Percentiles rank a stretch among this genome's conserved stretches.
Evolutionary conservation across 2,797 vertebrate species (phyloP).

Genomic region (Poeciliopsis turneri): DNA sequence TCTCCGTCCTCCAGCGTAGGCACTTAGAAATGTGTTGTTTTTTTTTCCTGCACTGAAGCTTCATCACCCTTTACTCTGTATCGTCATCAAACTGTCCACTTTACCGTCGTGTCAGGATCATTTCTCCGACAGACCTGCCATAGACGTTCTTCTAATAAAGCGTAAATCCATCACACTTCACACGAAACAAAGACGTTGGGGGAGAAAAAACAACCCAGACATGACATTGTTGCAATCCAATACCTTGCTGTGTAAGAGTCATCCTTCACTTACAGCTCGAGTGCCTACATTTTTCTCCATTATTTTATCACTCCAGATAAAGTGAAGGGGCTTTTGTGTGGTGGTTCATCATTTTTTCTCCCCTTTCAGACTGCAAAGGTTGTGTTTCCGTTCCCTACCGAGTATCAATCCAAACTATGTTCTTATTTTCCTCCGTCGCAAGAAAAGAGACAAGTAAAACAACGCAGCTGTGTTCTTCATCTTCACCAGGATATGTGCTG

Average conservation of each 20-base stretch:
- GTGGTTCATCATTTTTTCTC: neutral
- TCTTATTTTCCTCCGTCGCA: neutral
- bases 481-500: neutral
- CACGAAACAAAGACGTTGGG: conserved; percentile 35
- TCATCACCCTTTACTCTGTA: conserved; percentile 19
- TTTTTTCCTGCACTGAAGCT: neutral
- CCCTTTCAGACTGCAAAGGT: neutral
- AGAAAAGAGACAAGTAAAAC: neutral
- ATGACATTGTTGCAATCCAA: neutral
- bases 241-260: conserved; percentile 16
- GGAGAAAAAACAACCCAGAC: conserved; percentile 16
- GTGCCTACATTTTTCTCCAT: neutral
- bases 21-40: conserved; percentile 1
- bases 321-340: conserved; percentile 3
- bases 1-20: conserved; percentile 3
- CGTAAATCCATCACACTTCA: conserved; percentile 58
- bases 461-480: neutral
- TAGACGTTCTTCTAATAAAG: conserved; percentile 38
- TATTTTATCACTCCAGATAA: conserved; percentile 27
- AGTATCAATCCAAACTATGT: neutral
- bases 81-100: conserved; percentile 1
- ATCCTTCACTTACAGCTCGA: conserved; percentile 14
- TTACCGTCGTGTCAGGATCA: neutral
- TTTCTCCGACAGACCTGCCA: conserved; percentile 36
- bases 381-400: neutral